Evolutionary conservation across 2,888 invertebrate genomes (phyloP).

Genomic region (Dolomedes plantarius): DNA sequence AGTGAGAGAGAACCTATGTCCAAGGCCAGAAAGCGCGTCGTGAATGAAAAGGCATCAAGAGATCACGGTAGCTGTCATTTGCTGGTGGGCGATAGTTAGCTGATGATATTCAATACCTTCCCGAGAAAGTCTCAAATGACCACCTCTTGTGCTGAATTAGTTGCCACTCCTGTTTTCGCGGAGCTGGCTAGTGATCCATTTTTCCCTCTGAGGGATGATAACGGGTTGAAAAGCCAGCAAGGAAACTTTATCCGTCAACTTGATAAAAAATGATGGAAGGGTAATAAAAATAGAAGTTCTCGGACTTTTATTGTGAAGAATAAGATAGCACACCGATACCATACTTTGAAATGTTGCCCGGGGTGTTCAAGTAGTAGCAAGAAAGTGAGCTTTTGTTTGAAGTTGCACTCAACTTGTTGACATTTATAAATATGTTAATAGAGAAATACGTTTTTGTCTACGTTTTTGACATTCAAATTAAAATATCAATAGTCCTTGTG

Average conservation of each 20-base stretch:
- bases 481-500: no score
- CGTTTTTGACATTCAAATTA: no score
- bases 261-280: neutral
- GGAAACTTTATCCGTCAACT: neutral
- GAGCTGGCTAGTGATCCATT: neutral
- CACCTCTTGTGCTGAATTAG: conserved; percentile 1
- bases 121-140: neutral
- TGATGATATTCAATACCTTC: conserved; percentile 14
- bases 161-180: conserved; percentile 7
- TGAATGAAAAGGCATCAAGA: conserved; percentile 40
- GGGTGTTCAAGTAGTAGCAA: no score
- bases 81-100: neutral
- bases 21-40: conserved; percentile 55
- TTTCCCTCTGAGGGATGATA: neutral
- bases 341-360: no score
- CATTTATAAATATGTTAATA: no score
- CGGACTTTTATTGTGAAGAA: neutral
- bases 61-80: conserved; percentile 22
- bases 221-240: neutral
- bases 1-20: conserved; percentile 31
- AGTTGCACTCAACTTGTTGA: no score
- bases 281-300: neutral
- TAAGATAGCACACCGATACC: neutral
- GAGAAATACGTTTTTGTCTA: no score
- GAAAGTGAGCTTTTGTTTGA: no score